Base-by-base conservation (phyloP, 2,888 invertebrate species). In the Leptura quadrifasciata region DNA sequence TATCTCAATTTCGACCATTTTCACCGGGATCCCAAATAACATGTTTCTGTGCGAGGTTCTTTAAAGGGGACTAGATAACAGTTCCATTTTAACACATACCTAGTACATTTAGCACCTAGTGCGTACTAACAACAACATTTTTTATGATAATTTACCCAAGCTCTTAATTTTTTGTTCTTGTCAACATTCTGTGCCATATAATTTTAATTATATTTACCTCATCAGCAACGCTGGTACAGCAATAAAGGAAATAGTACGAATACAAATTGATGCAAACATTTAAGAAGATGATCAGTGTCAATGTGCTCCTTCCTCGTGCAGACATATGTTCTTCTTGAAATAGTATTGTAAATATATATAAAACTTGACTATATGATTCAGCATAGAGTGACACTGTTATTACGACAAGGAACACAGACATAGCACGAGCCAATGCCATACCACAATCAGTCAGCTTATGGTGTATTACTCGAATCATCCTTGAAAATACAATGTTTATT, bases 291-390 rank as follows among this genome's bases (percentile, higher is more conserved):
- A 9, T 9, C 9, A 58, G 5, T 10, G 0, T 24, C 35, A 69
- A 6, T 20, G 57, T 69, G 17, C 15, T 17, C 27, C 15, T 18
- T 1, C 39, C 69, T 6, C 10, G n/a, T 21, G 21, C 18, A 8
- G 69, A 57, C 3, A 69, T 55, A 12, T 27, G 12, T 2, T 8
- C 35, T 21, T 69, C 9, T 12, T 58, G 58, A 6, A 31, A 55
- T 10, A 69, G 35, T 21, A 69, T n/a, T 39, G 57, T 69, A 35
- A 69, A 69, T 18, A 57, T 20, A 24, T 57, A 35, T n/a, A 69
- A 58, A 55, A 58, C 31, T 20, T 55, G 57, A 0, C 15, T 15
- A 15, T 69, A 69, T 0, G 17, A 10, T 39, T 69, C 57, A 4
- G 2, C 15, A 27, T 27, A 57, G 10, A 31, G 8, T 1, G 35